These are phyloP conservation scores for Drymonia ruficornis DNA, from an alignment of 2,888 invertebrate genomes.

Conservation along the genomic window DNA sequence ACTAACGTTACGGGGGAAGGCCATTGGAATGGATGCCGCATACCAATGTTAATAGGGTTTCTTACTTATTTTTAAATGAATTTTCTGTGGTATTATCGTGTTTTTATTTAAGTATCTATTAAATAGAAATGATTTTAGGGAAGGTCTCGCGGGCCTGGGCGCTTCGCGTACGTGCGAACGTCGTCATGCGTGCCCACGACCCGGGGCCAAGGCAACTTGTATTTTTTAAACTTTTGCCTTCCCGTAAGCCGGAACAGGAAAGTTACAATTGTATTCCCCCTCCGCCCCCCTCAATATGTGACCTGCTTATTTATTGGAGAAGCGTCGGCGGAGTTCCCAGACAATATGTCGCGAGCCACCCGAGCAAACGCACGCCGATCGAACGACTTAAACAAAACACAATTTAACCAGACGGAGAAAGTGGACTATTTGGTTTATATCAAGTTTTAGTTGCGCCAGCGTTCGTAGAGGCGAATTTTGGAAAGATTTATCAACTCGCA, in stretches of 20 bases:
- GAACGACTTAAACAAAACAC: conserved; percentile 74
- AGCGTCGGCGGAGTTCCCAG: conserved; percentile 80
- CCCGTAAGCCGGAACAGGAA: conserved; percentile 74
- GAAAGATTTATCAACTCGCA: conserved; percentile 21
- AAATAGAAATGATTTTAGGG: conserved; percentile 9
- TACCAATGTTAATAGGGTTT: conserved; percentile 55
- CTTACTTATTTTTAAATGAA: conserved; percentile 29
- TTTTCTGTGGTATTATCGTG: conserved; percentile 9
- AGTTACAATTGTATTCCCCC: conserved; percentile 84
- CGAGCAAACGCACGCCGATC: conserved; percentile 66
- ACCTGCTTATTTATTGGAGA: conserved; percentile 84
- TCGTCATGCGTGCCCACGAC: conserved; percentile 55
- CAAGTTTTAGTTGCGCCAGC: conserved; percentile 49
- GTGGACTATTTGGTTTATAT: conserved; percentile 73
- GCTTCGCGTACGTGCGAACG: conserved; percentile 58
- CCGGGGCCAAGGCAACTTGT: conserved; percentile 70
- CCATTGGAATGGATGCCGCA: conserved; percentile 58
- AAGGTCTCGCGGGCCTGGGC: conserved; percentile 27
- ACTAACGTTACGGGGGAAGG: conserved; percentile 61
- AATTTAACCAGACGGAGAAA: conserved; percentile 67
- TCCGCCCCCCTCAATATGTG: conserved; percentile 83
- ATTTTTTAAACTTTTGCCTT: conserved; percentile 83
- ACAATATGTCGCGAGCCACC: conserved; percentile 81
- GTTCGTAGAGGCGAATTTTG: conserved; percentile 20
- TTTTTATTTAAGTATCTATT: conserved; percentile 1